Base-by-base conservation (phyloP, 2,888 invertebrate genomes). In the Plebejus melissa region DNA sequence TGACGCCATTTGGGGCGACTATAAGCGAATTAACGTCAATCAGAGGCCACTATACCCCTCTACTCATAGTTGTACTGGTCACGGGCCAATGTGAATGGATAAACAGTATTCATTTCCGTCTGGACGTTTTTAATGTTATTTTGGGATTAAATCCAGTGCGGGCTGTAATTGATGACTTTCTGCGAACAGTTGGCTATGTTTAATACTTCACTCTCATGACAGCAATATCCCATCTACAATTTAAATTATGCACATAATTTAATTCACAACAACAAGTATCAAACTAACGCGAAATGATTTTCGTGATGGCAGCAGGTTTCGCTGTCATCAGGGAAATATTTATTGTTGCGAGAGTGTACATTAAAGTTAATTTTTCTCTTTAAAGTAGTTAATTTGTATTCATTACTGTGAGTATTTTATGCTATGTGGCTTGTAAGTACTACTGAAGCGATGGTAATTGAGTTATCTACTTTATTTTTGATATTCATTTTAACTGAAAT, bases 221-320 rank as follows among this genome's bases (percentile, higher is more conserved):
- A 65, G 32, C 16, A 5, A 60, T 60, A 60, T 28, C 60, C 72
- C 74, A 76, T 74, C 76, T 78, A 76, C 76, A 77, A 76, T 80
- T 79, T 78, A 80, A 79, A 80, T 80, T 79, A 80, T 65, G 32
- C 32, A 65, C 65, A 65, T 65, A 65, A 65, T 65, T 65, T 36
- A 32, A 65, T 65, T 65, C 36, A 13, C 32, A 65, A 65, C 65
- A 65, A 28, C 65, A 65, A 65, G 32, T 65, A 65, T 65, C 32
- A 65, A 36, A 65, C 65, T 32, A 65, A 65, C 32, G 65, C 5
- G 13, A 65, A 65, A 65, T 36, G 65, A 65, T 65, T 65, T 60
- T 65, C 65, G 32, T 65, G 11, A 36, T 32, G 65, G 65, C 65
- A 36, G 32, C 65, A 36, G 65, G 32, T 32, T 65, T 65, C 65